phyloP scores from a whole-genome alignment of 2,888 invertebrate genomes.

The Phasia obesa region DNA sequence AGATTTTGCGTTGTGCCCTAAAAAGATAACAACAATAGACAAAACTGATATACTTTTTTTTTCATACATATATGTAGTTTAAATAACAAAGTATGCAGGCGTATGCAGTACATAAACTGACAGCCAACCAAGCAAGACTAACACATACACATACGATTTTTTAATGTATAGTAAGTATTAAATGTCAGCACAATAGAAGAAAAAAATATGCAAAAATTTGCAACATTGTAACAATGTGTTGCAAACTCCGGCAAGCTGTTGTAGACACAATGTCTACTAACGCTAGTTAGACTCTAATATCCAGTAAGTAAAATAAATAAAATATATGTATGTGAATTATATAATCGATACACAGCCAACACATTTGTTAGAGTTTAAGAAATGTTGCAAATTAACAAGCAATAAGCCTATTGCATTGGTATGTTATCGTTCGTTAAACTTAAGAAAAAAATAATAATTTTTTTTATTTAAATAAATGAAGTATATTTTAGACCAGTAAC shows the following conservation, averaged over 20 bases:
- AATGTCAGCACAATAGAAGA: neutral
- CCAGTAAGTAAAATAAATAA: neutral
- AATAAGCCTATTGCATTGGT: neutral
- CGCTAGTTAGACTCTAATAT: constrained; percentile 45
- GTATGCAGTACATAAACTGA: constrained; percentile 16
- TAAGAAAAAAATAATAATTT: no score
- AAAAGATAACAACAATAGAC: constrained; percentile 62
- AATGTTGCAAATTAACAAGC: neutral
- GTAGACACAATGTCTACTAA: constrained; percentile 63
- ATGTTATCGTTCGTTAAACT: no score
- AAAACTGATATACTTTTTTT: neutral
- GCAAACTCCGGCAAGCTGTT: constrained; percentile 53
- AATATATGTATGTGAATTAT: constrained; percentile 27
- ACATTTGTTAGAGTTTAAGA: neutral
- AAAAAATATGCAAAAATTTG: constrained; percentile 25
- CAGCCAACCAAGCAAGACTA: constrained; percentile 22
- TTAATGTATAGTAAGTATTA: no score
- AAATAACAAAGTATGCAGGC: neutral
- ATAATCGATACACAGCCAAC: constrained; percentile 36
- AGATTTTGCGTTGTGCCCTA: constrained; percentile 58
- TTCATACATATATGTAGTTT: constrained; percentile 17
- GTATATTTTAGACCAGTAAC: no score
- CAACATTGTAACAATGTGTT: constrained; percentile 58
- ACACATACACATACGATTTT: neutral
- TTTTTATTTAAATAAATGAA: no score